A percentile compares a stretch with the other conserved stretches of the same genome.
phyloP scores from a whole-genome alignment of 2,113 vertebrate species.

The Microcebus jonahi region DNA sequence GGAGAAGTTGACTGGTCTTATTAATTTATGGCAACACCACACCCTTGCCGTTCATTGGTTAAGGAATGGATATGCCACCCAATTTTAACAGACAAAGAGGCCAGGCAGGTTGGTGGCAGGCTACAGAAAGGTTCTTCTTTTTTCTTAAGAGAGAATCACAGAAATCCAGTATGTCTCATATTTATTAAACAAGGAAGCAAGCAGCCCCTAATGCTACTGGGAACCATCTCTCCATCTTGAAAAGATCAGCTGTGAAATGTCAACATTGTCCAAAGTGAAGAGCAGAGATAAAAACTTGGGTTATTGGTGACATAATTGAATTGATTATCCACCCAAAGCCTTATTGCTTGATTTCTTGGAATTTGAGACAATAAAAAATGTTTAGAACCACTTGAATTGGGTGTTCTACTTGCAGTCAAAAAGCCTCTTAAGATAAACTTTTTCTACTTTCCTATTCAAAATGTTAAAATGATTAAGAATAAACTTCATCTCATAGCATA shows the following conservation, averaged over 20 bases:
- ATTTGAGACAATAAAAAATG: not conserved
- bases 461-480: slow-evolving; percentile 32
- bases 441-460: not conserved
- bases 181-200: not conserved
- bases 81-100: not conserved
- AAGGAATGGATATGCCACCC: not conserved
- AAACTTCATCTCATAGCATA: not conserved
- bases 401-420: not conserved
- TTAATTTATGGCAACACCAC: not conserved
- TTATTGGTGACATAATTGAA: not conserved
- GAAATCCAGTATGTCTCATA: not conserved
- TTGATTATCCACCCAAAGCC: not conserved
- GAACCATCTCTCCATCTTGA: not conserved
- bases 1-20: not conserved
- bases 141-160: not conserved
- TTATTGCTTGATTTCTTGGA: not conserved
- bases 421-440: not conserved
- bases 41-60: not conserved
- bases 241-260: not conserved
- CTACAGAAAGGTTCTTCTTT: not conserved
- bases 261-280: not conserved
- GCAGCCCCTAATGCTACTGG: not conserved
- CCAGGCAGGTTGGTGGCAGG: not conserved
- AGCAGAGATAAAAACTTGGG: not conserved
- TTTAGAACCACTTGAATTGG: not conserved